Percentiles rank a stretch among this genome's conserved stretches.
phyloP scores from a whole-genome alignment of 2,888 invertebrate genomes.

The Oxystoma pomonae region DNA sequence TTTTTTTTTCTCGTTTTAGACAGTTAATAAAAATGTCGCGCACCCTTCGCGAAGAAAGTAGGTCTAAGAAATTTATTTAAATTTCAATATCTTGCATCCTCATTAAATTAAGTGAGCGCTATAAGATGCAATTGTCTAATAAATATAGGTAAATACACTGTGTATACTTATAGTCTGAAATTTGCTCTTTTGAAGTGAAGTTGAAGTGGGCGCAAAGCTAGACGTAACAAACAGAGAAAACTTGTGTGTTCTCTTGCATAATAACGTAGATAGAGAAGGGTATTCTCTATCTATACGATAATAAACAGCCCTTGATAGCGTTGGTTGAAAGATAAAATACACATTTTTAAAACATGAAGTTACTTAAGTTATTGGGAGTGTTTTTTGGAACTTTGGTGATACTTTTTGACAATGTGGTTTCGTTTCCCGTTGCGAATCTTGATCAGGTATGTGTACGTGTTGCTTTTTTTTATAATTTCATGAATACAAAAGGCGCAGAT shows the following conservation, averaged over 20 bases:
- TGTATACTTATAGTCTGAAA: neutral
- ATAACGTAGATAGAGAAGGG: no score
- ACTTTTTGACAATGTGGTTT: neutral
- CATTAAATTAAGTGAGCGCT: neutral
- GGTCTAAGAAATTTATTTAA: conserved; percentile 24
- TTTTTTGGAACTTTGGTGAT: neutral
- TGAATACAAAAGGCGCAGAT: no score
- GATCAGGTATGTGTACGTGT: neutral
- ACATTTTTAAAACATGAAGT: no score
- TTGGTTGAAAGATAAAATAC: no score
- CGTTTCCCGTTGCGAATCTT: neutral
- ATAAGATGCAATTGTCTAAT: neutral
- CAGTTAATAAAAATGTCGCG: neutral
- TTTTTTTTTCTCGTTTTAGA: no score
- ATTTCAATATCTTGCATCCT: conserved; percentile 20
- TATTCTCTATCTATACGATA: no score
- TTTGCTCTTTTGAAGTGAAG: neutral
- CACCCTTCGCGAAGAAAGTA: conserved; percentile 18
- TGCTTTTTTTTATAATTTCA: neutral
- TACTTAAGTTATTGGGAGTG: neutral
- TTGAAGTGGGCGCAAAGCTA: no score
- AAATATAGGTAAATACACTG: neutral
- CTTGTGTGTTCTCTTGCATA: no score
- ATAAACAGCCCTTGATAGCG: no score
- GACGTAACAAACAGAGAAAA: no score